A percentile compares a stretch with the other conserved stretches of the same genome.
phyloP scores from a whole-genome alignment of 1,140 invertebrate genomes.

The Diachasma alloeum region DNA sequence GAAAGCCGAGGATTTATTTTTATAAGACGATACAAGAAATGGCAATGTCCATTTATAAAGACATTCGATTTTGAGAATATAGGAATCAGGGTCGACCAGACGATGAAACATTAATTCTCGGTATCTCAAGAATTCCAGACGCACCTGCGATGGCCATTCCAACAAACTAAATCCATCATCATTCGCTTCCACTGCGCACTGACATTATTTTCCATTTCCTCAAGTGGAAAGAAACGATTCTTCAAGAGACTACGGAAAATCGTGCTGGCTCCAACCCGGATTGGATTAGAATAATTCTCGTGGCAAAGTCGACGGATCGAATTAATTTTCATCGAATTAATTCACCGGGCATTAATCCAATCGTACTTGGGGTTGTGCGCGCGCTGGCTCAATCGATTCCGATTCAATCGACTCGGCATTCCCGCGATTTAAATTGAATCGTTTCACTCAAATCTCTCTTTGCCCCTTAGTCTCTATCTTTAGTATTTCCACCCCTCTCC shows the following conservation, averaged over 20 bases:
- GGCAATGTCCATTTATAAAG: background rate
- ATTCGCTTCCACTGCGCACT: no score
- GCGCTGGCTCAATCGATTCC: constrained; percentile 44
- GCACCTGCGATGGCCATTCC: no score
- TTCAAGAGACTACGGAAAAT: background rate
- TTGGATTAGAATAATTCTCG: constrained; percentile 44
- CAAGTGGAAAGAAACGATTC: background rate
- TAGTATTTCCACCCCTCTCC: background rate
- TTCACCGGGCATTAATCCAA: constrained; percentile 53
- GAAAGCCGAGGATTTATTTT: background rate
- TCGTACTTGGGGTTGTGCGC: constrained; percentile 32
- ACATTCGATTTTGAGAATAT: background rate
- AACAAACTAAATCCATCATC: no score
- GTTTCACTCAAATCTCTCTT: constrained; percentile 14
- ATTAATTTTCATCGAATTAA: constrained; percentile 60
- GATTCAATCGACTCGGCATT: constrained; percentile 48
- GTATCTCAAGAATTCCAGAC: no score
- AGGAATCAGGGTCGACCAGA: background rate
- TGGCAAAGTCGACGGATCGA: constrained; percentile 39
- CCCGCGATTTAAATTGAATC: constrained; percentile 52
- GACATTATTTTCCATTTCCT: no score
- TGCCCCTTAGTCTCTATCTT: background rate
- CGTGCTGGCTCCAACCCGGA: constrained; percentile 25
- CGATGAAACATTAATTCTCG: no score
- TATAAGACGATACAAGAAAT: background rate